Conservation (phyloP, 2,888 invertebrate species). For the Tupiocoris notatus region DNA sequence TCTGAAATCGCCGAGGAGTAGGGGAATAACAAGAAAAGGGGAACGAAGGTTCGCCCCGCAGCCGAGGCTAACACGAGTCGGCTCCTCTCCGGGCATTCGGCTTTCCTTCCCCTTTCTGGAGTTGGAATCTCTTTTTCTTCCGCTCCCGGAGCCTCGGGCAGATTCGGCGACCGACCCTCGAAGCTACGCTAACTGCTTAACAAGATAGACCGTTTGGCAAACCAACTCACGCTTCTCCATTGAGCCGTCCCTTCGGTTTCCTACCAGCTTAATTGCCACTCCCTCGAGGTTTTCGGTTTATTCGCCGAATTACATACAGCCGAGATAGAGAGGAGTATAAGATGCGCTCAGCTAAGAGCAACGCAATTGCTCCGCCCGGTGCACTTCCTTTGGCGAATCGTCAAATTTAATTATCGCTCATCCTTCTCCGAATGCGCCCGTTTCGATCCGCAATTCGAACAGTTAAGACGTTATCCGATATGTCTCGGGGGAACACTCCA, state of each 20-base stretch:
- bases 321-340: neutral
- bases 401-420: constrained; percentile 26
- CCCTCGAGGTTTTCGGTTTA: constrained; percentile 42
- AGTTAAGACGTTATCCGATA: constrained; percentile 8
- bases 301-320: constrained; percentile 37
- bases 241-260: constrained; percentile 2
- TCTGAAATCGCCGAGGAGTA: neutral
- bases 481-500: neutral
- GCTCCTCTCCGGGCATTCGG: neutral
- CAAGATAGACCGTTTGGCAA: constrained; percentile 40
- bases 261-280: constrained; percentile 30
- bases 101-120: neutral
- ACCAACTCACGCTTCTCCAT: constrained; percentile 34
- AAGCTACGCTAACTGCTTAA: constrained; percentile 31
- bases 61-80: neutral
- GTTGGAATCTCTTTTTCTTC: neutral
- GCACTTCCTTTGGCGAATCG: constrained; percentile 27
- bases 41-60: too few species aligned
- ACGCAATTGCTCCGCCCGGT: constrained; percentile 29
- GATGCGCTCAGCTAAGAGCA: neutral
- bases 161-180: neutral
- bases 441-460: neutral
- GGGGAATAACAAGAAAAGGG: too few species aligned
- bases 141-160: neutral
- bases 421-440: constrained; percentile 8